phyloP scores from a whole-genome alignment of 64 coral and sea anemone species.

The Dendrophyllia cribrosa region DNA sequence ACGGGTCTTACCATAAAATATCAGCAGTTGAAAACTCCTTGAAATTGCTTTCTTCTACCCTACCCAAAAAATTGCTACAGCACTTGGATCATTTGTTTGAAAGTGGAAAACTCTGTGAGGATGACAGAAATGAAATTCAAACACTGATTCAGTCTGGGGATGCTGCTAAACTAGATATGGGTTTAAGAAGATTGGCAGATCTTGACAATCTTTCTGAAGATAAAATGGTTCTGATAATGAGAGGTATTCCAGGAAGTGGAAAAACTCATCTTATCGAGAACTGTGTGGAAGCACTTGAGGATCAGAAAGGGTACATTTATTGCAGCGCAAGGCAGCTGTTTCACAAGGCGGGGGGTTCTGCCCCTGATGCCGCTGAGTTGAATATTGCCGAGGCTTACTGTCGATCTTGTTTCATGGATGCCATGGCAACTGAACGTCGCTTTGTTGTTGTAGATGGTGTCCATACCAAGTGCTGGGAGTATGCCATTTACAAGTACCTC shows the following conservation, averaged over 20 bases:
- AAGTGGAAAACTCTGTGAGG: conserved; percentile 26
- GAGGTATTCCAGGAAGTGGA: conserved; percentile 88
- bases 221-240: conserved; percentile 68
- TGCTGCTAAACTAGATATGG: conserved; percentile 36
- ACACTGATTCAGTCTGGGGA: conserved; percentile 33
- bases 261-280: conserved; percentile 80
- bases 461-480: conserved; percentile 73
- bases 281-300: conserved; percentile 44
- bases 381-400: conserved; percentile 89
- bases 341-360: conserved; percentile 60
- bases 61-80: conserved; percentile 49
- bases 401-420: conserved; percentile 68
- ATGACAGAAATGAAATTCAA: conserved; percentile 25
- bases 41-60: conserved; percentile 61
- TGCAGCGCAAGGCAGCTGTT: conserved; percentile 78
- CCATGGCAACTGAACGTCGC: conserved; percentile 44
- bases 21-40: conserved; percentile 70
- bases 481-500: conserved; percentile 59
- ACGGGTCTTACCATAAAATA: conserved; percentile 65
- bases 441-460: conserved; percentile 80
- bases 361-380: conserved; percentile 63
- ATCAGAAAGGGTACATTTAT: conserved; percentile 26
- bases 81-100: conserved; percentile 55
- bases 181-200: conserved; percentile 24
- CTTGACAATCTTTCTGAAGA: neutral